phyloP scores from a whole-genome alignment of 1,140 invertebrate species.

The Drosophila gunungcola region DNA sequence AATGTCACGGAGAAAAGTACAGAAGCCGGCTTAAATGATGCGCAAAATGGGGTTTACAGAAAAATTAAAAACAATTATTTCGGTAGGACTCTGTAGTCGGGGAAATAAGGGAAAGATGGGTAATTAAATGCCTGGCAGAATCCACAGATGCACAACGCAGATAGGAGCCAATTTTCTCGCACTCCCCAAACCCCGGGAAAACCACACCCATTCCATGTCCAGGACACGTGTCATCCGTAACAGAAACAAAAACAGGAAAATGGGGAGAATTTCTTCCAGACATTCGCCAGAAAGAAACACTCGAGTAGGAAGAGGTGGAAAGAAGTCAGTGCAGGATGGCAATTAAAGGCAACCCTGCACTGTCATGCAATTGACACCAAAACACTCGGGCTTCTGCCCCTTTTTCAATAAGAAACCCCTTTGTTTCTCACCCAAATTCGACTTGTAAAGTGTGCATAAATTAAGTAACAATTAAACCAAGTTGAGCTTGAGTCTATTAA shows the following conservation, averaged over 20 bases:
- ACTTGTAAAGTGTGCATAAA: slow-evolving; percentile 32
- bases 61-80: slow-evolving; percentile 40
- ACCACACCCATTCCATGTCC: slow-evolving; percentile 22
- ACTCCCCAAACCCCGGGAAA: not conserved
- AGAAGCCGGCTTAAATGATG: slow-evolving; percentile 35
- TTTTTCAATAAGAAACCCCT: not conserved
- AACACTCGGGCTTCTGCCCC: slow-evolving; percentile 3
- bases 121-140: slow-evolving; percentile 67
- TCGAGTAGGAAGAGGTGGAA: not conserved
- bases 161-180: slow-evolving; percentile 30
- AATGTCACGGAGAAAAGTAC: not conserved
- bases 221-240: slow-evolving; percentile 50
- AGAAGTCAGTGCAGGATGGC: slow-evolving; percentile 10
- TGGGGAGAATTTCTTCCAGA: slow-evolving; percentile 7
- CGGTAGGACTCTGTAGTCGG: not conserved
- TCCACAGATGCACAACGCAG: slow-evolving; percentile 57
- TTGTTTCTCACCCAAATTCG: slow-evolving; percentile 6
- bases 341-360: slow-evolving; percentile 43
- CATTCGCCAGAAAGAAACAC: not conserved
- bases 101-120: slow-evolving; percentile 17
- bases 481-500: slow-evolving; percentile 26
- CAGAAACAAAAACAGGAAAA: slow-evolving; percentile 14
- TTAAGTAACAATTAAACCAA: slow-evolving; percentile 29
- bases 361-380: slow-evolving; percentile 18
- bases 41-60: slow-evolving; percentile 34